These are phyloP conservation scores for Chelonus formosanus DNA, from an alignment of 2,888 invertebrate species.

Conservation along the genomic window DNA sequence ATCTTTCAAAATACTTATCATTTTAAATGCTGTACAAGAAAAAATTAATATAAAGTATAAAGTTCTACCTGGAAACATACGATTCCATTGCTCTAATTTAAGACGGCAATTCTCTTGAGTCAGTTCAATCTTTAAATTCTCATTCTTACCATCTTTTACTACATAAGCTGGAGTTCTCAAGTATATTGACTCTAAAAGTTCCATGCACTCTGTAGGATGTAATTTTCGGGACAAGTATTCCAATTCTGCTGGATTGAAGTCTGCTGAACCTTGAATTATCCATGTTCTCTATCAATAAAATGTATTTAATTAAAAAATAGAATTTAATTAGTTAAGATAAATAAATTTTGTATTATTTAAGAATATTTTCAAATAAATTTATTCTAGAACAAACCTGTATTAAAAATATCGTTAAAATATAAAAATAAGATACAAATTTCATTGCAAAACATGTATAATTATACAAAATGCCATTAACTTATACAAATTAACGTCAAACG, in stretches of 20 bases:
- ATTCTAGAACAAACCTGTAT: too few relatives aligned
- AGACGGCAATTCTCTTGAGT: conserved; percentile 41
- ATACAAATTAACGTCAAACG: too few relatives aligned
- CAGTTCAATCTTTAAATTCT: conserved; percentile 15
- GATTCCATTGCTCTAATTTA: conserved; percentile 46
- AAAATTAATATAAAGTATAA: not conserved
- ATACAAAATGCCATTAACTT: too few relatives aligned
- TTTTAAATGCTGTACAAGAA: not conserved
- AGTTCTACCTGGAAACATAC: conserved; percentile 44
- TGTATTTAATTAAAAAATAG: not conserved
- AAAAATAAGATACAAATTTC: too few relatives aligned
- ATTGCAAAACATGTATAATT: too few relatives aligned
- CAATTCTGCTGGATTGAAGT: conserved; percentile 43
- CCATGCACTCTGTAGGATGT: conserved; percentile 45
- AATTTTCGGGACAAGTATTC: conserved; percentile 43
- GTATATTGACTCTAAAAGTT: conserved; percentile 42
- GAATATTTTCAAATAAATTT: too few relatives aligned
- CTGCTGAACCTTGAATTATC: conserved; percentile 37
- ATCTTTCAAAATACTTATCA: not conserved
- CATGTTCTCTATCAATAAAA: conserved; percentile 37
- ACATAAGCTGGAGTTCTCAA: conserved; percentile 29
- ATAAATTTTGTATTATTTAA: too few relatives aligned
- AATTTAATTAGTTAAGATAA: not conserved
- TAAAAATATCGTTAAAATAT: too few relatives aligned
- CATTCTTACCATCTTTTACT: conserved; percentile 23